Percentiles rank a stretch among this genome's conserved stretches.
phyloP scores from a whole-genome alignment of 2,113 vertebrate species.

The Tragulus kanchil region DNA sequence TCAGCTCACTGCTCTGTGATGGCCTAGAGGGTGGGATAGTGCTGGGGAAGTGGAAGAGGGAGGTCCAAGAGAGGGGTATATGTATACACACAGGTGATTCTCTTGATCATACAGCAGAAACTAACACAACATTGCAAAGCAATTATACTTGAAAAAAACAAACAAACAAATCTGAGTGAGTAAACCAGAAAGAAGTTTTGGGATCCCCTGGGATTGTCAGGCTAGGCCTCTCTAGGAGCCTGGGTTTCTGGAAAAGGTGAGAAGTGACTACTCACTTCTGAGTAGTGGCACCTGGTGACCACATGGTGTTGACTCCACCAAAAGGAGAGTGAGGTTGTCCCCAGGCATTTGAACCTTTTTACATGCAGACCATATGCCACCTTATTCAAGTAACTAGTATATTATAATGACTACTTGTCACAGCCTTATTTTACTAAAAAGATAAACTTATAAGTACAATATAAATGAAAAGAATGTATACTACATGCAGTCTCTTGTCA shows the following conservation, averaged over 20 bases:
- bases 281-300: not conserved
- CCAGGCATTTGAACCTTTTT: not conserved
- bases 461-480: not conserved
- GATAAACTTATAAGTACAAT: not conserved
- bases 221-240: not conserved
- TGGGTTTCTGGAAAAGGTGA: not conserved
- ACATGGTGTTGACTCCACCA: not conserved
- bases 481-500: not conserved
- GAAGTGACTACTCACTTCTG: not conserved
- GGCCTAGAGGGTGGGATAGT: not conserved
- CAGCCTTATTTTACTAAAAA: conserved; percentile 11
- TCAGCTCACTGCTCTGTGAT: not conserved
- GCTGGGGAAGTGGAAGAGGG: not conserved
- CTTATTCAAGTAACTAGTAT: not conserved
- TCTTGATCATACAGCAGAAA: not conserved
- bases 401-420: not conserved
- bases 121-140: not conserved
- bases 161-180: not conserved
- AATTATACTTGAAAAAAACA: not conserved
- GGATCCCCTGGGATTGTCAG: not conserved
- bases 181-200: not conserved
- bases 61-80: not conserved
- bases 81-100: not conserved
- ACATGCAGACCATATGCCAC: not conserved
- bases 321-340: not conserved